These are phyloP conservation scores for Andrena fulva DNA, from an alignment of 2,888 invertebrate genomes.

Conservation along the genomic window DNA sequence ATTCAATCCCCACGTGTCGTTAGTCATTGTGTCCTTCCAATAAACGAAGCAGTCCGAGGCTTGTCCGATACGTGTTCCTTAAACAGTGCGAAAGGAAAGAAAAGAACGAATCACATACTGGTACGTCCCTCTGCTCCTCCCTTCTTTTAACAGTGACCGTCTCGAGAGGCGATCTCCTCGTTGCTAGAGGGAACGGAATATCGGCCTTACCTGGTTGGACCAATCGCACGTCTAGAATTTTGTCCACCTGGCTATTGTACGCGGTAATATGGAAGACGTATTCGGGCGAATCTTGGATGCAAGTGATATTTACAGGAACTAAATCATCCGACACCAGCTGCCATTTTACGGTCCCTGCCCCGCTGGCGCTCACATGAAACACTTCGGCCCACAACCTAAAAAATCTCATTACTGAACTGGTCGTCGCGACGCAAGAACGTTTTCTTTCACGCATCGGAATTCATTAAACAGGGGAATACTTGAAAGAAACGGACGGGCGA, in stretches of 20 bases:
- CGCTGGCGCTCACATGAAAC: constrained; percentile 97
- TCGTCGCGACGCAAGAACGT: neutral
- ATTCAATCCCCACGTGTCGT: constrained; percentile 99
- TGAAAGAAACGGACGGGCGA: neutral
- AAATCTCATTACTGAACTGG: constrained; percentile 63
- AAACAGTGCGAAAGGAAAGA: constrained; percentile 29
- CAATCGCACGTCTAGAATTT: constrained; percentile 98
- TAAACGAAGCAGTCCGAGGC: constrained; percentile 99
- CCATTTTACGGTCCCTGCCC: constrained; percentile 97
- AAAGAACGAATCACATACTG: neutral
- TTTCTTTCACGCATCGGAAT: constrained; percentile 24
- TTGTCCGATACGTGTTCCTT: constrained; percentile 98
- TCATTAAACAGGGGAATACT: constrained; percentile 5
- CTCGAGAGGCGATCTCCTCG: no score
- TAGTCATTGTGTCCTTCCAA: constrained; percentile 99
- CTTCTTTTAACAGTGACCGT: no score
- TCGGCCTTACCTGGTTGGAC: constrained; percentile 94
- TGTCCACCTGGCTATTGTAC: constrained; percentile 99
- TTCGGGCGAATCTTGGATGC: constrained; percentile 98
- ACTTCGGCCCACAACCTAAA: constrained; percentile 99
- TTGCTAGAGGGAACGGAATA: neutral
- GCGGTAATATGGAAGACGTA: constrained; percentile 99
- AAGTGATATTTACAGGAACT: constrained; percentile 99
- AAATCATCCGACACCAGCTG: constrained; percentile 99
- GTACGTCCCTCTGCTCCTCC: no score